These are phyloP conservation scores for Aspidiotus destructor DNA, from an alignment of 2,888 invertebrate species.

Conservation along the genomic window DNA sequence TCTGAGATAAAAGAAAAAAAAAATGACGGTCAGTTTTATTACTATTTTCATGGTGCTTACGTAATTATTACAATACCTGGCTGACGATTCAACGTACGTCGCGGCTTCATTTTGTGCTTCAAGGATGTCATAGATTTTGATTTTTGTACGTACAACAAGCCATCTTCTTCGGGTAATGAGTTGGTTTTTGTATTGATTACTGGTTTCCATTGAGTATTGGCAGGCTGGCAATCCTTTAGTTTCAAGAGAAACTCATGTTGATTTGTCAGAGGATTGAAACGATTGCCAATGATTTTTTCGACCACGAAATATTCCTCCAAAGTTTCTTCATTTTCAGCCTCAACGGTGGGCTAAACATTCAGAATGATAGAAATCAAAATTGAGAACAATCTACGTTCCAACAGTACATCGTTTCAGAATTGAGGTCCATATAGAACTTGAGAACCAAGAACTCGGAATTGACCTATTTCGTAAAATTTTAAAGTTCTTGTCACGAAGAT, in stretches of 20 bases:
- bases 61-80: too few relatives aligned
- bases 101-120: background rate
- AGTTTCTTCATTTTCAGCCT: background rate
- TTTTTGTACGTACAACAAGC: background rate
- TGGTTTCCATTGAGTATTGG: background rate
- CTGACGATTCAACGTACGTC: too few relatives aligned
- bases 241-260: background rate
- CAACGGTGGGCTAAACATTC: background rate
- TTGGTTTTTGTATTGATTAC: background rate
- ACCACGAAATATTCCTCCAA: constrained; percentile 1
- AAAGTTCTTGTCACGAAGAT: too few relatives aligned
- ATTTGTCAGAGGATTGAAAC: constrained; percentile 1
- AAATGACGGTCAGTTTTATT: too few relatives aligned
- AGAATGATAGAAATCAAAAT: too few relatives aligned
- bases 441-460: too few relatives aligned
- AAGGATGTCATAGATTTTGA: background rate
- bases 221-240: background rate
- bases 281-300: constrained; percentile 5
- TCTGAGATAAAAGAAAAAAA: too few relatives aligned
- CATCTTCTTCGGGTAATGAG: background rate
- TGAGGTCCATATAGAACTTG: too few relatives aligned
- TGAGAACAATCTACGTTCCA: too few relatives aligned
- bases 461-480: too few relatives aligned
- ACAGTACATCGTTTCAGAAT: too few relatives aligned
- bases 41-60: too few relatives aligned